Evolutionary conservation across 2,888 invertebrate genomes (phyloP), one percentile per base, ranked within the genome.

Genomic region (Orthonevra nobilis): DNA sequence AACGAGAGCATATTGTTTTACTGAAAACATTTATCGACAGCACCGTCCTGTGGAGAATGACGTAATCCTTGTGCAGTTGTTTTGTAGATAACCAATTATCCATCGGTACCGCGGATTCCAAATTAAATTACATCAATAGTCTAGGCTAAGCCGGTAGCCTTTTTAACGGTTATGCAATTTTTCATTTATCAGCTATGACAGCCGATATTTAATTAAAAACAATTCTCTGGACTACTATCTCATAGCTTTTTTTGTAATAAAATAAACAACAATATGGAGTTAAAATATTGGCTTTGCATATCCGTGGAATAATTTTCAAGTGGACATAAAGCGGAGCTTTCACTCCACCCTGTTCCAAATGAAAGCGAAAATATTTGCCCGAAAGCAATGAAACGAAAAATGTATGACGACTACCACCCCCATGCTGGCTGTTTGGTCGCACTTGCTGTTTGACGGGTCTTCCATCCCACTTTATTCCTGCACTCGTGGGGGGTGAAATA

Each of bases 301-400:
- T n/a, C n/a, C n/a, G n/a, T n/a, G n/a, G n/a, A n/a, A n/a, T n/a
- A n/a, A n/a, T n/a, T n/a, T n/a, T n/a, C n/a, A n/a, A n/a, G n/a
- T n/a, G n/a, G n/a, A n/a, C n/a, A n/a, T n/a, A n/a, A n/a, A n/a
- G n/a, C n/a, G 14, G 40, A 68, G 60, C 36, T 68, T 61, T 54
- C 15, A 42, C 61, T 28, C 68, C 44, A 48, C 60, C 52, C 68
- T 42, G 15, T 52, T 42, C 26, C 12, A 69, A 75, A 56, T 75
- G 75, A 75, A 75, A 75, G 75, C 56, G 69, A 75, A 69, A 63
- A 69, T 69, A 12, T 12, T 38, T 6, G 15, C 15, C 15, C 7
- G n/a, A n/a, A n/a, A n/a, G n/a, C n/a, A n/a, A n/a, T n/a, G n/a
- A n/a, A n/a, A n/a, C n/a, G n/a, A n/a, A n/a, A n/a, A n/a, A n/a